Evolutionary conservation across 2,888 invertebrate genomes (phyloP), one percentile per base, ranked within the genome.

Genomic region (Ormyrus rosae): DNA sequence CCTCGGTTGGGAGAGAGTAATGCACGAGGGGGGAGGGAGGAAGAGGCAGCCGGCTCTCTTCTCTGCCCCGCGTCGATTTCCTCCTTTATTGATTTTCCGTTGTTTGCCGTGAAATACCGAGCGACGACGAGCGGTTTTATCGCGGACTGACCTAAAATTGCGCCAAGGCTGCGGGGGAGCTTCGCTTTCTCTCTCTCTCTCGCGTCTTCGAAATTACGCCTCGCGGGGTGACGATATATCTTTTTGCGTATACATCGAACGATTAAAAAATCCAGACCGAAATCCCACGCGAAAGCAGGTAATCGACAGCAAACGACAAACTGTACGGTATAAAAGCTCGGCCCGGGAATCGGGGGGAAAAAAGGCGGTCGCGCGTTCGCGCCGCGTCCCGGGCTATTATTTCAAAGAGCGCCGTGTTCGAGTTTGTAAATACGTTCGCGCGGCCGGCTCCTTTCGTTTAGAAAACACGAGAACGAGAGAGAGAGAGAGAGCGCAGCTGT

Each of bases 111-210:
- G 75, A 75, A 61, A 63, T 70, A 77, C 63, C 63, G 65, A 60
- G 60, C 61, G 58, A 11, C 64, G 71, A 34, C 63, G 73, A 80
- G 56, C 56, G 77, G 55, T 77, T 77, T 77, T 81, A 77, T 81
- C 76, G 77, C 19, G 11, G 50, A 63, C 75, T 81, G 80, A 81
- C 80, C 80, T 81, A 69, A 77, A 81, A 81, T 72, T 73, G 72
- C 65, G 69, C 56, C 73, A 34, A 34, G 34, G 34, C 34, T 34
- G 2, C 2, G 34, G 4, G 34, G 34, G 4, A 34, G 4, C 34
- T 34, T 34, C 34, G 34, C 34, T 19, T 67, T 63, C 61, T 48
- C 60, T 46, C 13, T 51, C 46, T 46, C 46, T 45, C 71, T 34
- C 53, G 56, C 34, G 34, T 34, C 34, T 70, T 75, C 74, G 74